Conservation (phyloP, 2,888 invertebrate genomes). For the Drosophila diplacantha region DNA sequence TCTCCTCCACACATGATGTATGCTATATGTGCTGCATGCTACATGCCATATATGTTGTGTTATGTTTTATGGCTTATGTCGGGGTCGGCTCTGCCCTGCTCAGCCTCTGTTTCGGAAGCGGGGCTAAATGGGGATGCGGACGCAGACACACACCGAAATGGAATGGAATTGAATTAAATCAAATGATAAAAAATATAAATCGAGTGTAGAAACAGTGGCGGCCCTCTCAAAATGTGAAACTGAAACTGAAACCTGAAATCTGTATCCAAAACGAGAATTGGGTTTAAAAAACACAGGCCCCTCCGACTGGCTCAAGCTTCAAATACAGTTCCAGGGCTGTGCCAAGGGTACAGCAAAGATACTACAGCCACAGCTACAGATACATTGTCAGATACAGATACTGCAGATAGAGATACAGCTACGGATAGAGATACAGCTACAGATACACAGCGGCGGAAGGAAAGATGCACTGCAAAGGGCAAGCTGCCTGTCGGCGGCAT, state of each 20-base stretch:
- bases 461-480: slow-evolving; percentile 17
- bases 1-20: slow-evolving; percentile 16
- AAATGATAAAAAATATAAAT: slow-evolving; percentile 75
- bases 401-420: slow-evolving; percentile 12
- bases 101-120: slow-evolving; percentile 40
- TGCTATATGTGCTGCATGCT: slow-evolving; percentile 16
- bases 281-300: slow-evolving; percentile 27
- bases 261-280: slow-evolving; percentile 30
- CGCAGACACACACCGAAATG: slow-evolving; percentile 56
- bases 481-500: slow-evolving; percentile 14
- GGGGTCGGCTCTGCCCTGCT: slow-evolving; percentile 40
- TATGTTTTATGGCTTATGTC: slow-evolving; percentile 33
- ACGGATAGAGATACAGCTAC: slow-evolving; percentile 7
- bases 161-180: slow-evolving; percentile 76
- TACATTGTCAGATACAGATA: slow-evolving; percentile 12
- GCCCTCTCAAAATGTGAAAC: slow-evolving; percentile 58
- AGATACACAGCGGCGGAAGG: slow-evolving; percentile 9
- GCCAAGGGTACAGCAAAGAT: slow-evolving; percentile 4
- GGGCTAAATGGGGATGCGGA: slow-evolving; percentile 30
- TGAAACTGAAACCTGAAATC: slow-evolving; percentile 41
- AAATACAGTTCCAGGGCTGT: neutral
- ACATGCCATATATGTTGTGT: slow-evolving; percentile 24
- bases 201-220: slow-evolving; percentile 71
- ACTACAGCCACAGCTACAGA: slow-evolving; percentile 7
- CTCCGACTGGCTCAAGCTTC: slow-evolving; percentile 1